Evolutionary conservation across 1,140 invertebrate species (phyloP).

Genomic region (Plutomurus gul): DNA sequence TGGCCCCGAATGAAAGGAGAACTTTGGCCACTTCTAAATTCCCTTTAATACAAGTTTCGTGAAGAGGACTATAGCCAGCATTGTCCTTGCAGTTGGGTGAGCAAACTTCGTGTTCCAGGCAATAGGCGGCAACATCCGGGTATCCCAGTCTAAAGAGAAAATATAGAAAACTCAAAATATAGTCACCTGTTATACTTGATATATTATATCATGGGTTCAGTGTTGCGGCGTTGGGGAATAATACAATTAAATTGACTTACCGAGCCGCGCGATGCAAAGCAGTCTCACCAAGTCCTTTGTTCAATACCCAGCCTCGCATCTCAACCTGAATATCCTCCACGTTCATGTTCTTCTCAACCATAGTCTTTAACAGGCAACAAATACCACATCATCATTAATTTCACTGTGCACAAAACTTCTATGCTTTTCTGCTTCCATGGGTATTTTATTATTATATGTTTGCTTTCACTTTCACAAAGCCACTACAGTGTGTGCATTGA

Average conservation of each 20-base stretch:
- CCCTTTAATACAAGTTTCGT: slow-evolving; percentile 85
- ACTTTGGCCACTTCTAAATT: slow-evolving; percentile 83
- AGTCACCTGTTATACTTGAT: too few species aligned
- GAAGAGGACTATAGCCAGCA: slow-evolving; percentile 90
- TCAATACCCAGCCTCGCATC: slow-evolving; percentile 87
- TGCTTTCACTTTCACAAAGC: background rate
- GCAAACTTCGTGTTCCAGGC: slow-evolving; percentile 79
- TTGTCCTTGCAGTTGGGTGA: slow-evolving; percentile 87
- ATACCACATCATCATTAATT: background rate
- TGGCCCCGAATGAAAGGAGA: slow-evolving; percentile 82
- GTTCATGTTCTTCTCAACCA: slow-evolving; percentile 54
- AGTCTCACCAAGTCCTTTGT: slow-evolving; percentile 91
- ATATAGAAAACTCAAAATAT: too few species aligned
- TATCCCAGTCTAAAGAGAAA: too few species aligned
- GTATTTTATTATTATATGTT: too few species aligned
- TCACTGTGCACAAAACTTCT: background rate
- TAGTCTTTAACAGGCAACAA: slow-evolving; percentile 40
- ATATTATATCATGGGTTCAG: too few species aligned
- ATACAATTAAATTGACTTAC: too few species aligned
- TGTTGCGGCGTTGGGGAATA: too few species aligned
- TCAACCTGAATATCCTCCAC: slow-evolving; percentile 79
- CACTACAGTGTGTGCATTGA: too few species aligned
- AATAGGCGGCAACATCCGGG: slow-evolving; percentile 86
- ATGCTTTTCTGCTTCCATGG: background rate
- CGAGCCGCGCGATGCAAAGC: slow-evolving; percentile 85